These are phyloP conservation scores for Seladonia tumulorum DNA, from an alignment of 2,888 invertebrate genomes.

Conservation along the genomic window DNA sequence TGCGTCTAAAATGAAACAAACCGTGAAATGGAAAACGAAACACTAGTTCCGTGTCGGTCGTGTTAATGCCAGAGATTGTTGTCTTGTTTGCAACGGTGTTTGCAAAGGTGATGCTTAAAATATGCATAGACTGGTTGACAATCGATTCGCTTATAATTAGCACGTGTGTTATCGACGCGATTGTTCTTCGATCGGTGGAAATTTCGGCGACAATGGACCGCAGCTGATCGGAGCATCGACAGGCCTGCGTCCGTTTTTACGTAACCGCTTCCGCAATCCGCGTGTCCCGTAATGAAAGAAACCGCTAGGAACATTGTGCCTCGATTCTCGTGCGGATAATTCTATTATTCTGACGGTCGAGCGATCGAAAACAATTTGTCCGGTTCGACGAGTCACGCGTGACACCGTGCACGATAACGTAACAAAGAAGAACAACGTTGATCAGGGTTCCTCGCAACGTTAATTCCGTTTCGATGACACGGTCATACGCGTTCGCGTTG, in stretches of 20 bases:
- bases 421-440: neutral
- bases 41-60: too few species aligned
- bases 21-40: neutral
- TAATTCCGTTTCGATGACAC: neutral
- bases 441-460: neutral
- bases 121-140: neutral
- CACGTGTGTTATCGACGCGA: neutral
- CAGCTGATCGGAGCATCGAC: neutral
- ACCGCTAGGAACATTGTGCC: conserved; percentile 8
- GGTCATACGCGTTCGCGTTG: neutral
- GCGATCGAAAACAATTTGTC: conserved; percentile 35
- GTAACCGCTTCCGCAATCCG: conserved; percentile 27
- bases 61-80: neutral
- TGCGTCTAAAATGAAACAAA: neutral
- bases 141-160: neutral
- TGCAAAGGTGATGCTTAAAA: neutral
- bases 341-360: conserved; percentile 41
- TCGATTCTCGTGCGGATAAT: conserved; percentile 43
- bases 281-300: conserved; percentile 34
- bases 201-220: conserved; percentile 5
- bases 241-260: conserved; percentile 8
- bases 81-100: neutral
- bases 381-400: conserved; percentile 5
- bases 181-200: conserved; percentile 3
- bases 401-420: conserved; percentile 3